phyloP scores from a whole-genome alignment of 2,113 vertebrate species.

The Trematocara variabile region DNA sequence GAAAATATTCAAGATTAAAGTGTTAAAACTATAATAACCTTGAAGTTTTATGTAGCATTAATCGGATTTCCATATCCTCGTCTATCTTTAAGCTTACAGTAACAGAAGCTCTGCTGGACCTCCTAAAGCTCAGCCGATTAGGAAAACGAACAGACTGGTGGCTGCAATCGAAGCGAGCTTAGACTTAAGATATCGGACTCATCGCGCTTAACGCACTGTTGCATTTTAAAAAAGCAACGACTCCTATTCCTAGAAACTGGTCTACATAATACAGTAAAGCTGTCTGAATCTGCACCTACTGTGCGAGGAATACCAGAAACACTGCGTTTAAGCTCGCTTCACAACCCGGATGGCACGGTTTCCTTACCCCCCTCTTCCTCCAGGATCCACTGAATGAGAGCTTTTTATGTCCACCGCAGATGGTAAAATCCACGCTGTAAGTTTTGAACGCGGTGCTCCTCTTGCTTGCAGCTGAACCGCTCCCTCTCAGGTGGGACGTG shows the following conservation, averaged over 20 bases:
- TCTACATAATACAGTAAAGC: not conserved
- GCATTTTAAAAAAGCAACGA: not conserved
- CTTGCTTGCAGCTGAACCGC: not conserved
- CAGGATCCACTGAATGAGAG: slow-evolving; percentile 22
- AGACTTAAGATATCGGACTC: not conserved
- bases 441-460: not conserved
- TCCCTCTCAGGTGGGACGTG: slow-evolving; percentile 58
- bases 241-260: not conserved
- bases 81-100: slow-evolving; percentile 16
- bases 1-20: not conserved
- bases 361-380: slow-evolving; percentile 51
- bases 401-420: not conserved
- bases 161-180: not conserved
- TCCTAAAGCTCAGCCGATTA: slow-evolving; percentile 47
- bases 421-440: not conserved
- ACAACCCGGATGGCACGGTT: slow-evolving; percentile 33
- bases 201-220: not conserved
- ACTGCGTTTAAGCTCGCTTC: slow-evolving; percentile 31
- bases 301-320: not conserved
- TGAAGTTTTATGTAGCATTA: not conserved
- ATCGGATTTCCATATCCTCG: not conserved
- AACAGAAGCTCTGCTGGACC: slow-evolving; percentile 23
- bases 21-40: not conserved
- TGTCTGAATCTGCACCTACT: not conserved
- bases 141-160: slow-evolving; percentile 41